Evolutionary conservation across 2,113 vertebrate species (phyloP), one percentile per base, ranked within the genome.

Genomic region (Miniopterus natalensis): DNA sequence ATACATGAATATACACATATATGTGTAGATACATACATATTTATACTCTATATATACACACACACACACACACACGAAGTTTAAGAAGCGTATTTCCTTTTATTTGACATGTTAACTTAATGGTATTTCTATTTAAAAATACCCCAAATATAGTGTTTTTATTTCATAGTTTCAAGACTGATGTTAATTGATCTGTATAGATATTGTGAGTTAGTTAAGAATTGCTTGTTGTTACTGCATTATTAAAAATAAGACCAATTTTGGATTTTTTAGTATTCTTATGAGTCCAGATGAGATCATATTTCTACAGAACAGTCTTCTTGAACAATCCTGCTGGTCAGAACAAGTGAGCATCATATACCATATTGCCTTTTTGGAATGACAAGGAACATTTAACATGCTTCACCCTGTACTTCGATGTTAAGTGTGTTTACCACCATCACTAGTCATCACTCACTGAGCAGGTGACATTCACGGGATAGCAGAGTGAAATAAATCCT

Each of bases 231-330:
- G 3, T 23, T 55, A 80, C 47, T 49, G 1, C 27, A 13, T 81
- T 91, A 65, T 80, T 63, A 55, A n/a, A 86, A 89, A 86, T 2
- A 71, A 81, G 59, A 42, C 23, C 29, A 81, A 49, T 81, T 86
- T 95, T 20, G 21, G 8, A 31, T 73, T 49, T 57, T 65, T 10
- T 59, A 27, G 7, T 40, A 71, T 31, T 65, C 66, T 88, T 55
- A 65, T 23, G 40, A 73, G 10, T 53, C 49, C 51, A 55, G 31
- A 86, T 77, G 29, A 66, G 3, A 12, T 45, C 18, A 29, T 2
- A 20, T 83, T 78, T 86, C 70, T 95, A 15, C 27, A 78, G 21
- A 81, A 59, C 57, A 36, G 31, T 84, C 80, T 94, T 61, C 49
- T 51, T 51, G 10, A 92, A 81, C 6, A 59, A 10, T 49, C 36